Evolutionary conservation across 35 echinoderm and acorn worm genomes (phyloP).

Genomic region (Hemicentrotus pulcherrimus): DNA sequence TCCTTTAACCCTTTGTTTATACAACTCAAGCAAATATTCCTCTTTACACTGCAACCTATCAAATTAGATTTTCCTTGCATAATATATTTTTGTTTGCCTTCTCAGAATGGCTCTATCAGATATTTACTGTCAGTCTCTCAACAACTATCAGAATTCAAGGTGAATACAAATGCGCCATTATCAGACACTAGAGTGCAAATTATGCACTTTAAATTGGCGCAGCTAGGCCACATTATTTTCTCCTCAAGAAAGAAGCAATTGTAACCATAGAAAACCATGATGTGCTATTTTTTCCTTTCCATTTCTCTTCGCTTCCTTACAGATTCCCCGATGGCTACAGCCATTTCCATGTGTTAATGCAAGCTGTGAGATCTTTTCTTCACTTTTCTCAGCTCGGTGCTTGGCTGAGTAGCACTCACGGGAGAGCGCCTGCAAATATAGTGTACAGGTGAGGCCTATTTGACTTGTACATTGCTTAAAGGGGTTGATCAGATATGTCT

Average conservation of each 20-base stretch:
- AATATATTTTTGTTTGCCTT: no score
- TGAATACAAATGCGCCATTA: neutral
- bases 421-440: constrained; percentile 72
- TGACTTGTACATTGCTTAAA: neutral
- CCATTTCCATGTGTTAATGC: constrained; percentile 75
- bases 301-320: constrained; percentile 26
- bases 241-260: neutral
- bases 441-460: constrained; percentile 77
- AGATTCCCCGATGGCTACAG: constrained; percentile 75
- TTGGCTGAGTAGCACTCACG: constrained; percentile 82
- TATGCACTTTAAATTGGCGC: neutral
- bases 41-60: no score
- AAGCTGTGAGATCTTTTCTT: constrained; percentile 93
- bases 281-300: constrained; percentile 22
- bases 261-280: neutral
- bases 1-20: no score
- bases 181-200: neutral
- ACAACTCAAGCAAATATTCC: no score
- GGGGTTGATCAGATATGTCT: neutral
- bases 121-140: neutral
- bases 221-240: neutral
- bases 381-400: constrained; percentile 97
- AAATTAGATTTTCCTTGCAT: no score
- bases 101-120: no score
- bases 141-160: neutral